phyloP scores from a whole-genome alignment of 2,113 vertebrate genomes.

The Columba janthina region DNA sequence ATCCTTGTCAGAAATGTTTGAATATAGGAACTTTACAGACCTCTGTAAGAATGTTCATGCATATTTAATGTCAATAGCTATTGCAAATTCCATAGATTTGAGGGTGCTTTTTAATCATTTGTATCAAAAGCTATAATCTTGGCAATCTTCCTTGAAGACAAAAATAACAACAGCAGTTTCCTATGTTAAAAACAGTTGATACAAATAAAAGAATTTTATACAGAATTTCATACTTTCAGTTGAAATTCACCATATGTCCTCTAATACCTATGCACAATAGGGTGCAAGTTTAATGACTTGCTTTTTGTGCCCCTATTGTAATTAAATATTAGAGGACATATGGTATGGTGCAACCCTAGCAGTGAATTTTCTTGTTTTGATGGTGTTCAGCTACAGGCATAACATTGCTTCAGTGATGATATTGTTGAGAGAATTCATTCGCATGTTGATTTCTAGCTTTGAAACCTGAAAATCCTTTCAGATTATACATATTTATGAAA shows the following conservation, averaged over 20 bases:
- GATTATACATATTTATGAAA: constrained; percentile 47
- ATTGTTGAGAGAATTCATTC: constrained; percentile 66
- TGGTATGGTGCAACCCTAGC: constrained; percentile 71
- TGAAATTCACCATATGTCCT: constrained; percentile 75
- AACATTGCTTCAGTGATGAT: constrained; percentile 66
- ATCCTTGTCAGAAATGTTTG: background rate
- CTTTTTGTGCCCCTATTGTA: constrained; percentile 76
- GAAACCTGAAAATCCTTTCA: constrained; percentile 56
- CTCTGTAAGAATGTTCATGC: background rate
- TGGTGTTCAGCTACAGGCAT: constrained; percentile 73
- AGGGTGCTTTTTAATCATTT: background rate
- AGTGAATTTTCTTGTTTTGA: constrained; percentile 76
- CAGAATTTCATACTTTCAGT: constrained; percentile 68
- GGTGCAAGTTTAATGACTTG: constrained; percentile 78
- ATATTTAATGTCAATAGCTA: background rate
- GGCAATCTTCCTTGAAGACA: constrained; percentile 57
- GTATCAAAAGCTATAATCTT: constrained; percentile 36
- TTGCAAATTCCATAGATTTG: background rate
- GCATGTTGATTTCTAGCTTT: constrained; percentile 63
- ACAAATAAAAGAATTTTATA: constrained; percentile 68
- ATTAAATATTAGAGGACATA: constrained; percentile 81
- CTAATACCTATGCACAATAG: constrained; percentile 78
- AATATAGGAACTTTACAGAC: background rate
- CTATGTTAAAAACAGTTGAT: constrained; percentile 47
- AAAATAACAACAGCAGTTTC: constrained; percentile 63